Percentiles rank a stretch among this genome's conserved stretches.
These are phyloP conservation scores for Vultur gryphus DNA, from an alignment of 2,797 vertebrate genomes.

Conservation along the genomic window DNA sequence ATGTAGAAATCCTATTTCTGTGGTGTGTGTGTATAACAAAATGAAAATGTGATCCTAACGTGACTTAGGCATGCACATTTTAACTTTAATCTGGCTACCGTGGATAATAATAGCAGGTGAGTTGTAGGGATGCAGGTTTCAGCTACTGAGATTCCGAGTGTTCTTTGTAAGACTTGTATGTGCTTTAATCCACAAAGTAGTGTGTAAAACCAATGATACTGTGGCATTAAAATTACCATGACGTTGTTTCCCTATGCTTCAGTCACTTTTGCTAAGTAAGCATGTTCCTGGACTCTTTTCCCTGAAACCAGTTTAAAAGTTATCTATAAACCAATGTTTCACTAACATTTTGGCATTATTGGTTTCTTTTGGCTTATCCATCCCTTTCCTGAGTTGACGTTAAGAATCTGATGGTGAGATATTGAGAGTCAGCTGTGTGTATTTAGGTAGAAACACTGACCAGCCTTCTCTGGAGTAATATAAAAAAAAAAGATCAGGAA, in stretches of 20 bases:
- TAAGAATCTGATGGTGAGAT: not conserved
- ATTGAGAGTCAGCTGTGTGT: not conserved
- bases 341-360: not conserved
- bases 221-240: not conserved
- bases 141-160: not conserved
- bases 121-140: not conserved
- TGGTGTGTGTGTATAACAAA: not conserved
- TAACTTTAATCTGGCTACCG: not conserved
- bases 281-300: not conserved
- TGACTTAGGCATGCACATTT: not conserved
- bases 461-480: not conserved
- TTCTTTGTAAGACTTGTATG: not conserved
- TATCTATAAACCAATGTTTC: not conserved
- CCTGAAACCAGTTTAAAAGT: not conserved
- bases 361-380: not conserved
- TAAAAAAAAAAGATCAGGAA: not conserved
- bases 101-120: not conserved
- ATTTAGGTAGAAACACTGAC: not conserved
- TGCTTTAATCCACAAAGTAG: not conserved
- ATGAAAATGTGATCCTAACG: not conserved
- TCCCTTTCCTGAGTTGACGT: not conserved
- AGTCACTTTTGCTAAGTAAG: not conserved
- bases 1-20: not conserved
- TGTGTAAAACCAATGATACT: not conserved
- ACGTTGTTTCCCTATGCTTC: not conserved